phyloP scores from a whole-genome alignment of 2,888 invertebrate species.

The Ptilodon capucinus region DNA sequence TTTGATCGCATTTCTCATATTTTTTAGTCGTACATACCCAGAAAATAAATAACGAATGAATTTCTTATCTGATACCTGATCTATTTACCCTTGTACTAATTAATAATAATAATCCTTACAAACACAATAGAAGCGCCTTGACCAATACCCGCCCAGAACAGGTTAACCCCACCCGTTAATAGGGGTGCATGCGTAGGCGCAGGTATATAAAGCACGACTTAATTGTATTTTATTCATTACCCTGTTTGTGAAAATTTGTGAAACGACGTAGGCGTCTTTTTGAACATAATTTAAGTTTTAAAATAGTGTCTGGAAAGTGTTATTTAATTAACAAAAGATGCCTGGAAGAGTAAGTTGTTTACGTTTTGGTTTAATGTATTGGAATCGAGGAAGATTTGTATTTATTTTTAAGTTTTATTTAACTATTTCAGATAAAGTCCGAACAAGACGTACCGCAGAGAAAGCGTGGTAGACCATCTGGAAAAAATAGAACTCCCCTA shows the following conservation, averaged over 20 bases:
- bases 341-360: background rate
- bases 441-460: slow-evolving; percentile 13
- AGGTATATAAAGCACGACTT: slow-evolving; percentile 13
- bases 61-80: background rate
- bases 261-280: background rate
- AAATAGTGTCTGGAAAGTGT: background rate
- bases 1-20: no score
- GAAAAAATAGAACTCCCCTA: slow-evolving; percentile 45
- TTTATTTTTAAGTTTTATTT: background rate
- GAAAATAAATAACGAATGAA: no score
- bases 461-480: slow-evolving; percentile 48
- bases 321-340: background rate
- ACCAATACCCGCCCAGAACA: background rate
- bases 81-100: background rate
- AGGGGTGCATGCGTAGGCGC: slow-evolving; percentile 16
- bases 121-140: slow-evolving; percentile 2
- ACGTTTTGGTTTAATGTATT: background rate
- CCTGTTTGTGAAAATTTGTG: background rate
- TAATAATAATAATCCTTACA: background rate
- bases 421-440: slow-evolving; percentile 2
- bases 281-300: background rate
- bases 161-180: slow-evolving; percentile 15
- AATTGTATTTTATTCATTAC: slow-evolving; percentile 2
- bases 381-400: background rate
- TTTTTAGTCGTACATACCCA: no score